Evolutionary conservation across 2,888 invertebrate genomes (phyloP).

Genomic region (Ctena decussata): DNA sequence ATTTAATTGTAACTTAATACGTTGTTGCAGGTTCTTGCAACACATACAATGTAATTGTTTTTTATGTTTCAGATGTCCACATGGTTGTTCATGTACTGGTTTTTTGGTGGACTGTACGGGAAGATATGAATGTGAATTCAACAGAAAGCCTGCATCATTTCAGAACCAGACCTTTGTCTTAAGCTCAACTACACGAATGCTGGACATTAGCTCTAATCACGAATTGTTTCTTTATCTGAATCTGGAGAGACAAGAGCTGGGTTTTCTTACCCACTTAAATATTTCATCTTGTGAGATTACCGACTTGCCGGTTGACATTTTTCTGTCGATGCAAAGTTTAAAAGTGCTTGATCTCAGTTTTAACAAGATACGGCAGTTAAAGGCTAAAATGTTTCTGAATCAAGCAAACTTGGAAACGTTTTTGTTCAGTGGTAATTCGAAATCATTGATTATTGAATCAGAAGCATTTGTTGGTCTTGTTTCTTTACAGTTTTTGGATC

Average conservation of each 20-base stretch:
- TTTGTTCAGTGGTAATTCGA: constrained; percentile 32
- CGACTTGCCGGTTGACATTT: neutral
- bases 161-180: neutral
- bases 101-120: neutral
- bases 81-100: neutral
- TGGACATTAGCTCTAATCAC: neutral
- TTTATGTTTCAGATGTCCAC: neutral
- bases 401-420: constrained; percentile 37
- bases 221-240: neutral
- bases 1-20: too few relatives aligned
- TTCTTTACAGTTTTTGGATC: constrained; percentile 22
- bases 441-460: constrained; percentile 23
- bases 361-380: neutral
- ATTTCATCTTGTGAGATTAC: neutral
- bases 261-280: neutral
- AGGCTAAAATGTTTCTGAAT: constrained; percentile 18
- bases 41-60: too few relatives aligned
- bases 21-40: too few relatives aligned
- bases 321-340: neutral
- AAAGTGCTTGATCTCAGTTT: neutral
- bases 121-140: neutral
- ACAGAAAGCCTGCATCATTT: too few relatives aligned
- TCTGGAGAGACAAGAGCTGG: neutral
- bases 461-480: constrained; percentile 43
- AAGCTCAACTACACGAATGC: neutral